Base-by-base conservation (phyloP, 2,888 invertebrate species). In the Netelia virgata region DNA sequence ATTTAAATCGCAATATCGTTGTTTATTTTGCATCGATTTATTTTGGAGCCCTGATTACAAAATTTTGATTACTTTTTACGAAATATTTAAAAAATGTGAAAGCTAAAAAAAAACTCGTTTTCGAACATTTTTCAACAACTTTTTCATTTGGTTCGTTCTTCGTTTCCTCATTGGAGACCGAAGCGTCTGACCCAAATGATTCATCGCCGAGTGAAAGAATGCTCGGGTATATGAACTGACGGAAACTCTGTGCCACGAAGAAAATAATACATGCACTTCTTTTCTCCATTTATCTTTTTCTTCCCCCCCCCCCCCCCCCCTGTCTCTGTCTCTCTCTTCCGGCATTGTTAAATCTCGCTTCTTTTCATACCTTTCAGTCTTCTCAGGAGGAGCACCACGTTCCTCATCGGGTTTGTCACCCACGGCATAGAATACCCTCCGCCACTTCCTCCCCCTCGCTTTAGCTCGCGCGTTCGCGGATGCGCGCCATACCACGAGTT, bases 131-230 rank as follows among this genome's bases (percentile, higher is more conserved):
- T 36, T 36, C 36, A 36, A 36, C 6, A 36, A 36, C 6, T 36
- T 36, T 36, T 36, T 36, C 36, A 36, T 14, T 36, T 53, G 59
- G 16, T 41, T 61, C 36, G 6, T 8, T 3, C n/a, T 55, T 50
- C 59, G 59, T 73, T 74, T 68, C 18, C 10, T 0, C 16, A 59
- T 23, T 55, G 41, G 14, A 50, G 20, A 14, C n/a, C n/a, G 43
- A 57, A 36, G 68, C 57, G 66, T 68, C 70, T 76, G 82, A 78
- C 82, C 68, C 78, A 63, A 63, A 83, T 83, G 78, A 83, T 78
- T 83, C 82, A 73, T 83, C 73, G 53, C 18, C 59, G 77, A 78
- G 78, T 63, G 55, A 55, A 83, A 74, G 77, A 78, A 83, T 83
- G 72, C 78, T 72, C 20, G 9, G 53, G 53, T 70, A 70, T 53